These are phyloP conservation scores for Callaeas wilsoni DNA, from an alignment of 2,113 vertebrate species.

Conservation along the genomic window DNA sequence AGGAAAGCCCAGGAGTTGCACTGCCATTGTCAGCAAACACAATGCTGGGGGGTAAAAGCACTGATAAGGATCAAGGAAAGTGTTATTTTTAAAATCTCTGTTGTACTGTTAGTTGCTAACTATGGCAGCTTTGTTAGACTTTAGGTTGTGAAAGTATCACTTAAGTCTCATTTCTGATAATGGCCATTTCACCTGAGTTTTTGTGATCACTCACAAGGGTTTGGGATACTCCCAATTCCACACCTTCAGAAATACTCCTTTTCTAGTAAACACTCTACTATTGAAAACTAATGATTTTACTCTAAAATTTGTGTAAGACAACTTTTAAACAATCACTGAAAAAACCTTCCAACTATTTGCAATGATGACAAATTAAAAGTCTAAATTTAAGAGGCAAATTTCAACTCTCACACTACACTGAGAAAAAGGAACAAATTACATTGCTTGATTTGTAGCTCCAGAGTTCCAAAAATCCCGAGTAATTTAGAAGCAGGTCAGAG, in stretches of 20 bases:
- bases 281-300: neutral
- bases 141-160: neutral
- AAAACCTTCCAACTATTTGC: neutral
- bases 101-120: neutral
- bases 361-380: neutral
- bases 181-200: neutral
- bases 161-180: neutral
- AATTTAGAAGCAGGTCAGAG: neutral
- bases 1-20: neutral
- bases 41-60: neutral
- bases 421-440: neutral
- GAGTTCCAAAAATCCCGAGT: neutral
- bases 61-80: slow-evolving; percentile 5
- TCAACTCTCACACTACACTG: neutral
- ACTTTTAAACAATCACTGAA: neutral
- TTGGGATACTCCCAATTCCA: neutral
- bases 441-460: neutral
- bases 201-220: neutral
- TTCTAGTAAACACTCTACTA: neutral
- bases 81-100: slow-evolving; percentile 13
- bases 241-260: neutral
- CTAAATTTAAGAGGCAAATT: neutral
- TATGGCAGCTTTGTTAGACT: neutral
- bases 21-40: slow-evolving; percentile 1
- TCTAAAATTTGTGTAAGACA: neutral